Evolutionary conservation across 2,888 invertebrate species (phyloP).

Genomic region (Agonopterix arenella): DNA sequence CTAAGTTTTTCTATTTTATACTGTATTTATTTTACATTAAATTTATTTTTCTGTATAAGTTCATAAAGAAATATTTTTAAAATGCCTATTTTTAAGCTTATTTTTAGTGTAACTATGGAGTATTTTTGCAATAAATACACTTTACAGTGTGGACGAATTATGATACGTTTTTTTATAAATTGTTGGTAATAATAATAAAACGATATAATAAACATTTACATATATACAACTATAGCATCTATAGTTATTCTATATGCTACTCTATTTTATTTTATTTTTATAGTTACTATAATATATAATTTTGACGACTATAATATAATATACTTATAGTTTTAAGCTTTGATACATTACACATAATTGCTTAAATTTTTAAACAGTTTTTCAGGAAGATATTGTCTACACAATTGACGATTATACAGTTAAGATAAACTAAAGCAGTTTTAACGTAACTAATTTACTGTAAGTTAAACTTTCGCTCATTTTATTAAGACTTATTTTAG

Average conservation of each 20-base stretch:
- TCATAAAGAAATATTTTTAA: not conserved
- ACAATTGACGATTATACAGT: conserved; percentile 49
- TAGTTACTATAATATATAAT: not conserved
- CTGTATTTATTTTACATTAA: not conserved
- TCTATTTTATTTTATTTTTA: not conserved
- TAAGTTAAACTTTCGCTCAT: too few species aligned
- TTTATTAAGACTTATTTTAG: too few species aligned
- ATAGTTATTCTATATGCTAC: not conserved
- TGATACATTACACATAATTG: conserved; percentile 8
- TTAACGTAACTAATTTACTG: too few species aligned
- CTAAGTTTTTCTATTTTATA: conserved; percentile 16
- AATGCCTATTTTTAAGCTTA: conserved; percentile 22
- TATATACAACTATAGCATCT: not conserved
- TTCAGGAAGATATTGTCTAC: conserved; percentile 55
- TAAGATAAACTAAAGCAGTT: not conserved
- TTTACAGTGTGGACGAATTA: conserved; percentile 61
- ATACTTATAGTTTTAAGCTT: not conserved
- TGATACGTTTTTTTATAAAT: conserved; percentile 38
- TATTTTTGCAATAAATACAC: conserved; percentile 41
- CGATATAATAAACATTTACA: conserved; percentile 10
- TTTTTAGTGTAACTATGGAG: conserved; percentile 1
- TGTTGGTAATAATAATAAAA: conserved; percentile 15
- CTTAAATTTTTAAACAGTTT: conserved; percentile 20
- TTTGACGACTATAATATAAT: not conserved
- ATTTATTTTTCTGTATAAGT: not conserved